Evolutionary conservation across 2,797 vertebrate genomes (phyloP), one percentile per base, ranked within the genome.

Genomic region (Pangasius mekongensis): DNA sequence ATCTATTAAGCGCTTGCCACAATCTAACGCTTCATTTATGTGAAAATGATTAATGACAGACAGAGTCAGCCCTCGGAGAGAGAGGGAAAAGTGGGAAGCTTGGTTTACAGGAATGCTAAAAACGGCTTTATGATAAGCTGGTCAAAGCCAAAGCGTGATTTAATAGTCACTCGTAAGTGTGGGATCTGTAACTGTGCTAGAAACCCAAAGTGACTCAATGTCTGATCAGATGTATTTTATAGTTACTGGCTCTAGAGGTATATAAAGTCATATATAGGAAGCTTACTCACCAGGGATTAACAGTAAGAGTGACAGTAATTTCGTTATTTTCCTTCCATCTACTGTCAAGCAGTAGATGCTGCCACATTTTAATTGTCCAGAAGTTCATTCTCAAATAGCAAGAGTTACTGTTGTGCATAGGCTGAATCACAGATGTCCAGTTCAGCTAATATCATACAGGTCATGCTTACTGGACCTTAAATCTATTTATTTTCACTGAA

Each of bases 11-110:
- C 33, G 43, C 78, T 76, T 39, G 73, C 91, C 89, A 64, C 87
- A 86, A 85, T 74, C 81, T 82, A 87, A 87, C 76, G 60, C 86
- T 90, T 90, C 87, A 85, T 77, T 88, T 81, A 81, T 85, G 84
- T 77, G 85, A 87, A 89, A 86, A 81, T 88, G 86, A 91, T 91
- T 89, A 88, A 89, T 87, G 80, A 89, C 87, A 85, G 89, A 73
- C 86, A 81, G 22, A 85, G 84, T 89, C 87, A 78, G 77, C 84
- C 81, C 64, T 84, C 43, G 20, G 71, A 71, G 39, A 49, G 82
- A 67, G 81, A 76, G 58, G 64, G 80, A 83, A 30, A 54, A 87
- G 67, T 62, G 69, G 85, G 84, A 86, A 87, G 80, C 83, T 84
- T 67, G 84, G 88, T 88, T 88, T 86, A 85, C 47, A n/a, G 69